Percentiles rank a stretch among this genome's conserved stretches.
These are phyloP conservation scores for Masnerella sp. DNA, from an alignment of 2,888 invertebrate genomes.

Conservation along the genomic window DNA sequence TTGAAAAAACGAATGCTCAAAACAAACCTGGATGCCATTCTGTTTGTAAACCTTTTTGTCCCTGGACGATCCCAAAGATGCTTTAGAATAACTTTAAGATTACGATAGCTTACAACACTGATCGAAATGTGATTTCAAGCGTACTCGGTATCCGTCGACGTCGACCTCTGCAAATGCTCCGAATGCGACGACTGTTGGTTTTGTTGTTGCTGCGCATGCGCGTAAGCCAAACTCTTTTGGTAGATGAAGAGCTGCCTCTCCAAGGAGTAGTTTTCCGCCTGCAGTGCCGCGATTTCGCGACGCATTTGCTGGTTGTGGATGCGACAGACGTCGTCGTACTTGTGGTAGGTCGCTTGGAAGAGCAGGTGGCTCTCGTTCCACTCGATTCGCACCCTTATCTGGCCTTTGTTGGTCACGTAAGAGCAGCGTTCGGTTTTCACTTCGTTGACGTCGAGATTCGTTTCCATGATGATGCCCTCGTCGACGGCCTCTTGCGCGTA, in stretches of 20 bases:
- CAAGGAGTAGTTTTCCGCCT: conserved; percentile 90
- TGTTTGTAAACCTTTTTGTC: not conserved
- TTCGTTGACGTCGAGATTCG: conserved; percentile 86
- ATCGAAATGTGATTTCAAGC: conserved; percentile 80
- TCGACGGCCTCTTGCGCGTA: conserved; percentile 88
- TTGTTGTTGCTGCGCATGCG: conserved; percentile 80
- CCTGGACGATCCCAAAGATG: not conserved
- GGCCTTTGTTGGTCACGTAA: conserved; percentile 85
- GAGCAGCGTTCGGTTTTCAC: conserved; percentile 84
- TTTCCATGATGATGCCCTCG: conserved; percentile 90
- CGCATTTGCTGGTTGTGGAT: conserved; percentile 84
- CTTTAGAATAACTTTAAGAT: conserved; percentile 11
- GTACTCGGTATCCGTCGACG: conserved; percentile 85
- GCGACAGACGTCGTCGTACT: conserved; percentile 89
- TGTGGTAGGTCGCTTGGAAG: conserved; percentile 89
- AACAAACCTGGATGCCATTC: too few species aligned
- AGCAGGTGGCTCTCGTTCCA: conserved; percentile 90
- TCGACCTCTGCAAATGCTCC: conserved; percentile 73
- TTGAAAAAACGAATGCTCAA: too few species aligned
- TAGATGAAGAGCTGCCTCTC: conserved; percentile 90
- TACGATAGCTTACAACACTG: conserved; percentile 15
- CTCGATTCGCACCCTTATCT: conserved; percentile 87
- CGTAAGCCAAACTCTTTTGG: conserved; percentile 87
- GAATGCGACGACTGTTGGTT: conserved; percentile 64
- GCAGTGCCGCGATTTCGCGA: conserved; percentile 87